phyloP scores from a whole-genome alignment of 2,113 vertebrate species.

The Sitta europaea region DNA sequence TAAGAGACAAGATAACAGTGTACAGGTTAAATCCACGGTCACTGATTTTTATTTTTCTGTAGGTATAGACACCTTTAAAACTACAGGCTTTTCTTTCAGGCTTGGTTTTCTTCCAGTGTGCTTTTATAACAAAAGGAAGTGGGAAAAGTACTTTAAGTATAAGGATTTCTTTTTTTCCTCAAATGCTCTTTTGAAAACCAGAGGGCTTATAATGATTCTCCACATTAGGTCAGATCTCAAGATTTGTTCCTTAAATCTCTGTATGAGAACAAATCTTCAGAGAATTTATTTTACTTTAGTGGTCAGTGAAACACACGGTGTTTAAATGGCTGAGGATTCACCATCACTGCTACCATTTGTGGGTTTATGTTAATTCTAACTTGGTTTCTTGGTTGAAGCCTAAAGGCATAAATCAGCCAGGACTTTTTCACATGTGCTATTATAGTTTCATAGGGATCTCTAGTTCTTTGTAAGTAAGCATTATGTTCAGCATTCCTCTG shows the following conservation, averaged over 20 bases:
- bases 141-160: neutral
- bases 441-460: neutral
- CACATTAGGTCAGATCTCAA: neutral
- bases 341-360: neutral
- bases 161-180: neutral
- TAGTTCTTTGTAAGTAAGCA: neutral
- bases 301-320: neutral
- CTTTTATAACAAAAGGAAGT: neutral
- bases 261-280: neutral
- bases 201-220: neutral
- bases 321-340: slow-evolving; percentile 14
- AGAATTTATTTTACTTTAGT: neutral
- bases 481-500: neutral
- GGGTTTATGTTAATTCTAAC: neutral
- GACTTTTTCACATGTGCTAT: neutral
- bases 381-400: neutral
- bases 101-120: neutral
- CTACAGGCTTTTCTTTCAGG: neutral
- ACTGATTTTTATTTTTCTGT: neutral
- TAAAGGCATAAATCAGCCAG: neutral
- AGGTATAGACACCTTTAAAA: neutral
- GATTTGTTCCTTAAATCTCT: neutral
- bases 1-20: neutral
- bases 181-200: neutral
- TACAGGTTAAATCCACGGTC: neutral